Base-by-base conservation (phyloP, 2,113 vertebrate genomes). In the Myotis lucifugus region DNA sequence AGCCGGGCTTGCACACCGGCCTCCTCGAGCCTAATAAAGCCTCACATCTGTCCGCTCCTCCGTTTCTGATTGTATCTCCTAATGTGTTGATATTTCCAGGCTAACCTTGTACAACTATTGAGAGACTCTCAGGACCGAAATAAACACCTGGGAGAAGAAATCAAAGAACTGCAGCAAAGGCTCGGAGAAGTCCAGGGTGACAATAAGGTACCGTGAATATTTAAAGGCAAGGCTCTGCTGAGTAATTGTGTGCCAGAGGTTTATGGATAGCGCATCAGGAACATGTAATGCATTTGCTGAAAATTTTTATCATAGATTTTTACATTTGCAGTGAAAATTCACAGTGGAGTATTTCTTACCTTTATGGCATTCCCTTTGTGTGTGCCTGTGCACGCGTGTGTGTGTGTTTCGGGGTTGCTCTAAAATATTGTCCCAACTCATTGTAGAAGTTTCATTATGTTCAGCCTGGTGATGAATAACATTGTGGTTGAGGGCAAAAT, bases 111-210 rank as follows among this genome's bases (percentile, higher is more conserved):
- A 19, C 99, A 99, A n/a, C 98, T 99, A 21, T 94, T 99, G 94
- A 99, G 98, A 96, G 99, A 99, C 85, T 99, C 99, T 93, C 99
- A 99, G 97, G 99, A 99, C 96, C 98, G 97, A 97, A 99, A 98
- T 98, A 98, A 98, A 95, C 98, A 98, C 88, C 98, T 99, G 83
- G 98, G 98, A 96, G 99, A 99, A 95, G 99, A 99, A 97, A 98
- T 99, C 88, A 99, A 99, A 97, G 99, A 99, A 96, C 98, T 99
- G 96, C 99, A 99, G 3, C 99, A 99, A 96, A 98, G 99, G 88
- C 98, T 99, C 84, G 98, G 98, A 66, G 99, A 99, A 98, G 99
- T 99, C 76, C 99, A 99, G 98, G 99, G 99, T 1, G 99, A 99
- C 95, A 99, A 99, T 98, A 99, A 99, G 99, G 99, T 99, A 98